Percentiles rank a stretch among this genome's conserved stretches.
Evolutionary conservation across 2,888 invertebrate genomes (phyloP).

Genomic region (Adelognathus sp.): DNA sequence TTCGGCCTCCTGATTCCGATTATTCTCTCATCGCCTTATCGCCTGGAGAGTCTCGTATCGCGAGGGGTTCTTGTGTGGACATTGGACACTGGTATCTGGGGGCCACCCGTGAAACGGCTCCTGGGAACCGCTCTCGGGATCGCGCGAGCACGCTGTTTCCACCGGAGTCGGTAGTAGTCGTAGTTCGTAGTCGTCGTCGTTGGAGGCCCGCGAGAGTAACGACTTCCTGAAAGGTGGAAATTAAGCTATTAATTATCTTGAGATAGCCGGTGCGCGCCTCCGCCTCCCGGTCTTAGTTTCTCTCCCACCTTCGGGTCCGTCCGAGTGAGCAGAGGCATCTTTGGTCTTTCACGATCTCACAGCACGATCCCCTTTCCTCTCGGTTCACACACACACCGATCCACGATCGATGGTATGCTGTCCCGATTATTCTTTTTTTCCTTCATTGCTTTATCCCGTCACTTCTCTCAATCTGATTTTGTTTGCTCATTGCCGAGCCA

Average conservation of each 20-base stretch:
- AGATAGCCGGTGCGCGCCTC: constrained; percentile 45
- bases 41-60: constrained; percentile 13
- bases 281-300: constrained; percentile 44
- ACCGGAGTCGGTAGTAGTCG: not conserved
- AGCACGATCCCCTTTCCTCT: constrained; percentile 31
- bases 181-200: constrained; percentile 63
- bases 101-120: constrained; percentile 54
- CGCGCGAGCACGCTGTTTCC: constrained; percentile 17
- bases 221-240: constrained; percentile 78
- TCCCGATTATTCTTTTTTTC: not conserved
- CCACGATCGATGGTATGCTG: constrained; percentile 26
- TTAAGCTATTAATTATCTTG: constrained; percentile 79
- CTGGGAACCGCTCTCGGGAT: constrained; percentile 51
- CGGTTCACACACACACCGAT: constrained; percentile 22
- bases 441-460: not conserved
- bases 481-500: not conserved
- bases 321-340: constrained; percentile 19
- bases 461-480: constrained; percentile 13
- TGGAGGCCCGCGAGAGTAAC: constrained; percentile 66
- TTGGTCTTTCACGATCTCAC: not conserved
- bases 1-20: not conserved
- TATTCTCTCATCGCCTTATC: constrained; percentile 6
- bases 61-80: constrained; percentile 11
- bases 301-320: not conserved
- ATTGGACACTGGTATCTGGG: constrained; percentile 50